Percentiles rank a stretch among this genome's conserved stretches.
Evolutionary conservation across 2,888 invertebrate genomes (phyloP).

Genomic region (Allophyes oxyacanthae): DNA sequence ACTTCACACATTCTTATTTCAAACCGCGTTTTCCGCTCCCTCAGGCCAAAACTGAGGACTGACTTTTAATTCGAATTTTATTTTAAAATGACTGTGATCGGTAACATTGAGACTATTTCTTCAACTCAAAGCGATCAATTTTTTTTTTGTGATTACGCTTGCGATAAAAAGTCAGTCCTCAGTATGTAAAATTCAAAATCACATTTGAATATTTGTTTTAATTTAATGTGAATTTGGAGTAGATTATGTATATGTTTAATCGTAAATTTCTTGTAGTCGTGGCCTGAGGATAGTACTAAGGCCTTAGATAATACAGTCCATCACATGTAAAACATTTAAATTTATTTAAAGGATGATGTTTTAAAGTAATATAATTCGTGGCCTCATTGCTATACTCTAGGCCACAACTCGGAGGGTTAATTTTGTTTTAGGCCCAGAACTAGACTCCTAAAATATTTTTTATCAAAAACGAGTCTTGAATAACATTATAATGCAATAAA

Average conservation of each 20-base stretch:
- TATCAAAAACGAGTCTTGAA: slow-evolving; percentile 52
- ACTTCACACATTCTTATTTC: slow-evolving; percentile 44
- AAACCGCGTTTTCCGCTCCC: slow-evolving; percentile 34
- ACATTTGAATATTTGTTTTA: slow-evolving; percentile 85
- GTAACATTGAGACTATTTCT: slow-evolving; percentile 41
- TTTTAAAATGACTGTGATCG: slow-evolving; percentile 64
- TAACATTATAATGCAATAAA: slow-evolving; percentile 44
- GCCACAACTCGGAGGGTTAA: slow-evolving; percentile 31
- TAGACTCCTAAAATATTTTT: slow-evolving; percentile 57
- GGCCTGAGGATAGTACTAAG: slow-evolving; percentile 24
- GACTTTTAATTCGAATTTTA: slow-evolving; percentile 64
- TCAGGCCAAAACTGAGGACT: slow-evolving; percentile 58
- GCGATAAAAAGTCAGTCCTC: slow-evolving; percentile 74
- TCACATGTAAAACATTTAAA: slow-evolving; percentile 27
- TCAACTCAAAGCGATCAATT: slow-evolving; percentile 56
- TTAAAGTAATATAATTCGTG: slow-evolving; percentile 19
- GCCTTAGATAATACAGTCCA: slow-evolving; percentile 13
- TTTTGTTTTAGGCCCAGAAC: slow-evolving; percentile 33
- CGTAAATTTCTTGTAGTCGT: slow-evolving; percentile 47
- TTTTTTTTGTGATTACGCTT: slow-evolving; percentile 59
- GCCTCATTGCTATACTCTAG: slow-evolving; percentile 26
- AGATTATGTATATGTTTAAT: slow-evolving; percentile 33
- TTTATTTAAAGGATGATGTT: slow-evolving; percentile 17
- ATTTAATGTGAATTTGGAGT: slow-evolving; percentile 80
- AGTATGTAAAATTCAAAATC: slow-evolving; percentile 67